Evolutionary conservation across 2,888 invertebrate genomes (phyloP), one percentile per base, ranked within the genome.

Genomic region (Helleia helle): DNA sequence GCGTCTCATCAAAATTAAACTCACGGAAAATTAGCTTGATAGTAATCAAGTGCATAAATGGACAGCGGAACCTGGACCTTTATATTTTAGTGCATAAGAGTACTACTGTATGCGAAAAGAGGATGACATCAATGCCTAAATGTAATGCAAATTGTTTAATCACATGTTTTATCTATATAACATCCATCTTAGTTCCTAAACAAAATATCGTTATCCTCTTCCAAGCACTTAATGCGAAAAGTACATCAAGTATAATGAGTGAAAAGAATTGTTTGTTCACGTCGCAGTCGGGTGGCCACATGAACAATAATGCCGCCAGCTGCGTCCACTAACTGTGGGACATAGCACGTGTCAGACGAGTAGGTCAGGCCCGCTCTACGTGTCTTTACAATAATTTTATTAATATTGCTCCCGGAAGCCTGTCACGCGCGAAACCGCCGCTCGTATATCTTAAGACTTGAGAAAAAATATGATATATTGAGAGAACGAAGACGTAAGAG

Each of bases 361-460:
- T 68, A 70, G 75, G 77, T 75, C 74, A 70, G 66, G 58, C 51
- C 42, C 47, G 42, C 52, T 44, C 61, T 68, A 76, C 75, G 79
- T 77, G 81, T 79, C 76, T 65, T 67, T 68, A 80, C 79, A 80
- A 79, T 83, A 81, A 83, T 83, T 83, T 83, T 83, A 84, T 84
- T 83, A 83, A 84, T 81, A 84, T 80, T 75, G 71, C 74, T 73
- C 76, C 68, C 70, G 59, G 67, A 77, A 76, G 76, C 66, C 71
- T 75, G 83, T 81, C 83, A 84, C 80, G 79, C 73, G 65, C 81
- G 75, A 61, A 66, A 70, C 79, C 73, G 56, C 65, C 62, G 73
- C 70, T 71, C 81, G 64, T 81, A 76, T 79, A 79, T 83, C 80
- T 75, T 66, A 60, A 58, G 59, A 60, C 59, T 60, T 58, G 69